Evolutionary conservation across 35 echinoderm and acorn worm genomes (phyloP).

Genomic region (Apostichopus californicus): DNA sequence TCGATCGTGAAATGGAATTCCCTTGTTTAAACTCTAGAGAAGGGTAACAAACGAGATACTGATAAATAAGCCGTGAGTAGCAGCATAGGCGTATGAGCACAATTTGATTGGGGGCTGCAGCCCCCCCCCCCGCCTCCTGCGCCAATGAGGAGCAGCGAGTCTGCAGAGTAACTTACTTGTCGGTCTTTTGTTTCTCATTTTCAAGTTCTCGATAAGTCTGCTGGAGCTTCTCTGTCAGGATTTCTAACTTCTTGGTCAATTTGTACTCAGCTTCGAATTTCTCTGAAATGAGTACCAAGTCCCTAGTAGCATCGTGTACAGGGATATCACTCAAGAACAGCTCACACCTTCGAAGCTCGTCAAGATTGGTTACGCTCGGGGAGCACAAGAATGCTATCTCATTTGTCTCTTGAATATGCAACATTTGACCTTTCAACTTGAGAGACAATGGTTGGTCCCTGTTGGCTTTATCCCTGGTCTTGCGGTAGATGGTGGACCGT

Average conservation of each 20-base stretch:
- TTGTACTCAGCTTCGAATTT: conserved; percentile 97
- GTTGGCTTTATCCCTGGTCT: conserved; percentile 37
- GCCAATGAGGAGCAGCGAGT: too few species aligned
- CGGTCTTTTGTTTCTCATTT: conserved; percentile 90
- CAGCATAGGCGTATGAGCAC: too few species aligned
- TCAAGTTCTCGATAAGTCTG: conserved; percentile 95
- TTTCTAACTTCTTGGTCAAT: conserved; percentile 91
- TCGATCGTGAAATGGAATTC: too few species aligned
- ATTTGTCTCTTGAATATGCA: conserved; percentile 73
- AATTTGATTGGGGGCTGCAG: too few species aligned
- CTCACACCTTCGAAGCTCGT: conserved; percentile 80
- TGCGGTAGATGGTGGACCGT: conserved; percentile 51
- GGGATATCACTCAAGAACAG: conserved; percentile 93
- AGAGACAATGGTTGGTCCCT: conserved; percentile 53
- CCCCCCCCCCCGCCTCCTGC: too few species aligned
- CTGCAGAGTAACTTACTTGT: conserved; percentile 66
- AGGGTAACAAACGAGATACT: too few species aligned
- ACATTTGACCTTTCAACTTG: conserved; percentile 96
- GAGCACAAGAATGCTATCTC: conserved; percentile 89
- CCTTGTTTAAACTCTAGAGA: too few species aligned
- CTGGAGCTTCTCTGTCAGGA: conserved; percentile 92
- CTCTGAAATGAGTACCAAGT: conserved; percentile 92
- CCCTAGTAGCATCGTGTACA: conserved; percentile 88
- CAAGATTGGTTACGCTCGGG: conserved; percentile 83
- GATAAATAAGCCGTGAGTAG: too few species aligned